A percentile compares a stretch with the other conserved stretches of the same genome.
Evolutionary conservation across 2,113 vertebrate species (phyloP).

Genomic region (Archilochus colubris): DNA sequence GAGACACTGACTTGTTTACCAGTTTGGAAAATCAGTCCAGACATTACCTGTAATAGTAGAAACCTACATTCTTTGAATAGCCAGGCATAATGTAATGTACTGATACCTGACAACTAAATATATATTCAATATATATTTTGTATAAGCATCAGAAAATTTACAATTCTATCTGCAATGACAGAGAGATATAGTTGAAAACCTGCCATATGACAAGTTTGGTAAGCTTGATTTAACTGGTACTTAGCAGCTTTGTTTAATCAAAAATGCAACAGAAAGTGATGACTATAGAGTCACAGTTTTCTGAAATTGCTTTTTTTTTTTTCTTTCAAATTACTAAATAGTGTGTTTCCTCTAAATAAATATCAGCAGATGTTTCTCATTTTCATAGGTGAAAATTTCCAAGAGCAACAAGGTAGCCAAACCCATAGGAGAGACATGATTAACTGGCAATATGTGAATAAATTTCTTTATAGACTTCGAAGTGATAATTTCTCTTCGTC

Average conservation of each 20-base stretch:
- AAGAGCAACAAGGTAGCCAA: background rate
- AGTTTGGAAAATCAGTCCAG: background rate
- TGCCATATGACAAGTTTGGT: background rate
- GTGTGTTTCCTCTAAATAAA: background rate
- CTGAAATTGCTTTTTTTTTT: background rate
- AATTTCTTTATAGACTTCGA: background rate
- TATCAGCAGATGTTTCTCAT: background rate
- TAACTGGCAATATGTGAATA: background rate
- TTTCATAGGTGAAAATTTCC: background rate
- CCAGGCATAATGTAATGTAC: background rate
- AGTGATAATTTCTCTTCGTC: background rate
- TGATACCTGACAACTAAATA: background rate
- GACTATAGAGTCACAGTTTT: background rate
- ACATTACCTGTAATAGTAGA: background rate
- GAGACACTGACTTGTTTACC: background rate
- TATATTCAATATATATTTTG: background rate
- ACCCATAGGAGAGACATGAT: background rate
- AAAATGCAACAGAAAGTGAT: background rate
- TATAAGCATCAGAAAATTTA: background rate
- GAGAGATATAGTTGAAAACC: background rate
- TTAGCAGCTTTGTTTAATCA: background rate
- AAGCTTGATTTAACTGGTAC: background rate
- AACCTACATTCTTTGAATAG: background rate
- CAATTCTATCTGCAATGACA: background rate
- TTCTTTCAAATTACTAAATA: background rate